Evolutionary conservation across 2,113 vertebrate species (phyloP).

Genomic region (Syngnathus typhle): DNA sequence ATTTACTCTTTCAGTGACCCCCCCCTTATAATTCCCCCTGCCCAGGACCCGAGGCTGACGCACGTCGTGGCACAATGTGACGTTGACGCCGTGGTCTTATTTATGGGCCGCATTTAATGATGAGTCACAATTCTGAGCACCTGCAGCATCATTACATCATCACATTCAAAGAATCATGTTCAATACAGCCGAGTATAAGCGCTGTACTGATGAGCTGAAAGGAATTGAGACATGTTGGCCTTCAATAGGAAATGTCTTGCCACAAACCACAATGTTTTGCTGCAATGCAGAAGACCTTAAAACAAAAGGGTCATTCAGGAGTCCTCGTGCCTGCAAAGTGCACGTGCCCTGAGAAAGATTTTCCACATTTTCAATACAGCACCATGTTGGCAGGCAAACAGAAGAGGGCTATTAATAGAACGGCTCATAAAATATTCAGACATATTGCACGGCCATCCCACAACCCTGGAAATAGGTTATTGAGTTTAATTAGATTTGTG

Average conservation of each 20-base stretch:
- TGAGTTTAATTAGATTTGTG: slow-evolving; percentile 30
- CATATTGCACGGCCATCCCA: slow-evolving; percentile 24
- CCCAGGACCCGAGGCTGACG: slow-evolving; percentile 42
- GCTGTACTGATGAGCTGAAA: too few species aligned
- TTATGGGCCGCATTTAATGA: slow-evolving; percentile 36
- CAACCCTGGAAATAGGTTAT: slow-evolving; percentile 42
- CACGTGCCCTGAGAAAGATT: slow-evolving; percentile 20
- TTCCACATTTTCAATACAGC: slow-evolving; percentile 28
- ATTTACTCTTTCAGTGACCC: slow-evolving; percentile 14
- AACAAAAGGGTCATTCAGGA: slow-evolving; percentile 11
- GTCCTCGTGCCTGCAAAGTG: slow-evolving; percentile 13
- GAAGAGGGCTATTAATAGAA: slow-evolving; percentile 48
- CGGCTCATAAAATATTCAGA: slow-evolving; percentile 56
- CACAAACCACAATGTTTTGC: too few species aligned
- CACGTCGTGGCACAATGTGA: slow-evolving; percentile 40
- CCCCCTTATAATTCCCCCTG: slow-evolving; percentile 39
- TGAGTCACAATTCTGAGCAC: slow-evolving; percentile 39
- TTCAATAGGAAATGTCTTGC: too few species aligned
- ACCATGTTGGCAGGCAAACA: slow-evolving; percentile 36
- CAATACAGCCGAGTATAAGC: neutral
- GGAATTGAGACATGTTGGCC: too few species aligned
- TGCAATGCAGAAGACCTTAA: neutral
- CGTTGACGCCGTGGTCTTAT: slow-evolving; percentile 31
- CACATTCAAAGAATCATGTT: neutral
- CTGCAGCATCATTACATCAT: slow-evolving; percentile 15